These are phyloP conservation scores for Euwallacea fornicatus DNA, from an alignment of 1,140 invertebrate genomes.

Conservation along the genomic window DNA sequence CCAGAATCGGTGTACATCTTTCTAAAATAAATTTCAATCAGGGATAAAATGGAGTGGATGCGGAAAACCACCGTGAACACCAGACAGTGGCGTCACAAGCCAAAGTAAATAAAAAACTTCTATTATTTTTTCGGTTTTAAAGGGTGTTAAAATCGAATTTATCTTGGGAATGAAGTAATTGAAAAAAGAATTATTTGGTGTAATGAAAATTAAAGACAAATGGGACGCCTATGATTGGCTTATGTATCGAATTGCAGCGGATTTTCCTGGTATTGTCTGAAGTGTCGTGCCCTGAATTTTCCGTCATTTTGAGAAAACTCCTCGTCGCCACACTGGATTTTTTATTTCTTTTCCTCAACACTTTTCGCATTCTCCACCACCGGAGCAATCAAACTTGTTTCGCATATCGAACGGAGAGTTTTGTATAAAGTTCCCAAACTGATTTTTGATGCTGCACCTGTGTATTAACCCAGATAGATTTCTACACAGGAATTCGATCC, in stretches of 20 bases:
- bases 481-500: too few relatives aligned
- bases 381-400: slow-evolving; percentile 31
- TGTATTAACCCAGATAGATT: not conserved
- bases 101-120: too few relatives aligned
- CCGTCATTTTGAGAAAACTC: slow-evolving; percentile 22
- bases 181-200: too few relatives aligned
- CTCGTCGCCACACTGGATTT: slow-evolving; percentile 13
- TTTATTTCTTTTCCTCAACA: slow-evolving; percentile 15
- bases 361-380: not conserved
- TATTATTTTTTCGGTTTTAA: too few relatives aligned
- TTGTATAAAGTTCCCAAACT: slow-evolving; percentile 16
- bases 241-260: slow-evolving; percentile 28
- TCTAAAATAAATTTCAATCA: slow-evolving; percentile 34
- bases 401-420: slow-evolving; percentile 24
- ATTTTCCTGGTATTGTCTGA: slow-evolving; percentile 33
- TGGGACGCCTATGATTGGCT: slow-evolving; percentile 6
- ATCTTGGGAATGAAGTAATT: too few relatives aligned
- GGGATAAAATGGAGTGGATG: slow-evolving; percentile 28
- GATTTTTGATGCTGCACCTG: slow-evolving; percentile 20
- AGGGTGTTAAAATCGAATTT: too few relatives aligned
- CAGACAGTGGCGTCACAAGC: slow-evolving; percentile 14
- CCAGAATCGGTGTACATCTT: slow-evolving; percentile 31
- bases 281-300: slow-evolving; percentile 29
- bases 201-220: not conserved
- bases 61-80: slow-evolving; percentile 24